Percentiles rank a stretch among this genome's conserved stretches.
These are phyloP conservation scores for Crotalus tigris DNA, from an alignment of 2,113 vertebrate genomes.

Conservation along the genomic window DNA sequence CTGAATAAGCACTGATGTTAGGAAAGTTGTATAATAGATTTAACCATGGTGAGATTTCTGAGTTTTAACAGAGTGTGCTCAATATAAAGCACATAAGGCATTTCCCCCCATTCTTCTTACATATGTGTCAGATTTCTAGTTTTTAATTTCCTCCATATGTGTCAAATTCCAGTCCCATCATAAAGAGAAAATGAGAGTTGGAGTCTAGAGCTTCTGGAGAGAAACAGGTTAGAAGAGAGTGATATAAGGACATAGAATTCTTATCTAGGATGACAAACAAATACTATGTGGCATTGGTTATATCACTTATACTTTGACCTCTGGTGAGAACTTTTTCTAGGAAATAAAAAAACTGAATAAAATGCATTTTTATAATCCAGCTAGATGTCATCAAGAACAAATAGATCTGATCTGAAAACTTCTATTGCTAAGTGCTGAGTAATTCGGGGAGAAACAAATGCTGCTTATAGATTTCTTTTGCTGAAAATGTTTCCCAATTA, in stretches of 20 bases:
- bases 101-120: too few species aligned
- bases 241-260: not conserved
- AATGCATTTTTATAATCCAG: not conserved
- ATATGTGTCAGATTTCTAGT: not conserved
- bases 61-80: not conserved
- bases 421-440: not conserved
- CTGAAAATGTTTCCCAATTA: not conserved
- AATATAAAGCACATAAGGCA: not conserved
- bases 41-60: not conserved
- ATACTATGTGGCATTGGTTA: too few species aligned
- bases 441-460: not conserved
- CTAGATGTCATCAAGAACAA: not conserved
- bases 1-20: not conserved
- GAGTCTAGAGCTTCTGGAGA: not conserved
- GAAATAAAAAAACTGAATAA: not conserved
- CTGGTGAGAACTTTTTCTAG: not conserved
- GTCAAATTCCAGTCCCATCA: not conserved
- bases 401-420: not conserved
- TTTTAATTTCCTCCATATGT: not conserved
- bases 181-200: not conserved
- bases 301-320: conserved; percentile 2
- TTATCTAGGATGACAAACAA: not conserved
- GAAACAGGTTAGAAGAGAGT: not conserved
- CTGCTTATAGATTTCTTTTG: not conserved
- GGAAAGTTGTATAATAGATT: not conserved